Base-by-base conservation (phyloP, 2,113 vertebrate genomes). In the Castor canadensis region DNA sequence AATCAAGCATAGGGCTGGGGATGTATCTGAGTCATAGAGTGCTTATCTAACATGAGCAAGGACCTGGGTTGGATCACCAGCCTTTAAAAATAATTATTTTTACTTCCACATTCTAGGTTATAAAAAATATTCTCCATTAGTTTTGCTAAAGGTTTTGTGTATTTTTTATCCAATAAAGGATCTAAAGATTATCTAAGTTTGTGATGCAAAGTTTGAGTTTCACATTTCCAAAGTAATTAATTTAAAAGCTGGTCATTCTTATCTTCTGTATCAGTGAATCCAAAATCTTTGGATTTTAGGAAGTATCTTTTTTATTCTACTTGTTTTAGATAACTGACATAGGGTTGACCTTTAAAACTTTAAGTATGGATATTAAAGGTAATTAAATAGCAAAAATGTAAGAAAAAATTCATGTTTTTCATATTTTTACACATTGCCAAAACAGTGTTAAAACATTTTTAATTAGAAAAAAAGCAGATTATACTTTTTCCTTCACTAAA, bases 401-500 rank as follows among this genome's bases (percentile, higher is more conserved):
- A 83, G 45, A 17, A 35, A 75, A 88, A 80, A 47, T 73, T 1
- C 28, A 13, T 47, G 17, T 93, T 85, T 91, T 77, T 73, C 20
- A 45, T 35, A 47, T 79, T 94, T 95, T 16, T 94, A 35, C 5
- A 67, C 86, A 58, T 93, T 84, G 49, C 38, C 71, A 85, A 85
- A 88, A 43, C 9, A 80, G 0, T 73, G n/a, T 49, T 75, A 69
- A 32, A 71, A 3, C 5, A 22, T 22, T 43, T 87, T 43, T 67
- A 28, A 26, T 28, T 5, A n/a, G n/a, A 56, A 40, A 52, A 35
- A 67, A 67, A 71, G 20, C 26, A 16, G 45, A 67, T 28, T 85
- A 69, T 28, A 60, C 81, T 2, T 52, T 49, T 84, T 6, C 17
- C 7, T 24, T 26, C 19, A 40, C 17, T 64, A 54, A 45, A 38